Conservation (phyloP, 2,113 vertebrate genomes). For the Synchiropus splendidus region DNA sequence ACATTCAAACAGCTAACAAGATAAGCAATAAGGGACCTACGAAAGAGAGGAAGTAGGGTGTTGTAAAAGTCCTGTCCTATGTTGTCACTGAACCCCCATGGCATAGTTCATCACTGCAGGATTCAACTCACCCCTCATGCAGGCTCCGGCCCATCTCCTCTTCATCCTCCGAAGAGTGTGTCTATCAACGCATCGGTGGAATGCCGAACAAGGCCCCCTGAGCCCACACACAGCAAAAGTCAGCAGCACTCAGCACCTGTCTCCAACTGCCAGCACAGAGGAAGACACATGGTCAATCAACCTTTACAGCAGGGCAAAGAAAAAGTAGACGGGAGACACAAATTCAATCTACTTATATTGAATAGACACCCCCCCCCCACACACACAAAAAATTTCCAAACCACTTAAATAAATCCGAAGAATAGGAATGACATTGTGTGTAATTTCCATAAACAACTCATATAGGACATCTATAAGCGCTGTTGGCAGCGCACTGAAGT, state of each 20-base stretch:
- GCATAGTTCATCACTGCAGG: conserved; percentile 7
- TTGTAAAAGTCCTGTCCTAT: conserved; percentile 1
- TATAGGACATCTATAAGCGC: too few species aligned
- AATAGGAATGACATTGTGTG: too few species aligned
- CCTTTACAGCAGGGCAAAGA: conserved; percentile 36
- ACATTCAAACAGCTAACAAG: conserved; percentile 33
- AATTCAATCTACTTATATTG: too few species aligned
- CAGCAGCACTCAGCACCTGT: conserved; percentile 66
- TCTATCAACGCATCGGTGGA: conserved; percentile 52
- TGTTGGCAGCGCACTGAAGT: too few species aligned
- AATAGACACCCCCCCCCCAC: too few species aligned
- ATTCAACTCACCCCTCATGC: conserved; percentile 32
- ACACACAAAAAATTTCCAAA: too few species aligned
- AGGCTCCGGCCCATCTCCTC: conserved; percentile 12
- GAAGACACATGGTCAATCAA: conserved; percentile 49
- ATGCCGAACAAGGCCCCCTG: conserved; percentile 46
- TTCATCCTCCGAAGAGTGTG: conserved; percentile 19
- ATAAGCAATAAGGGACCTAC: conserved; percentile 43
- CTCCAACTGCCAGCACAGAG: conserved; percentile 37
- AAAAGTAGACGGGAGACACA: conserved; percentile 12
- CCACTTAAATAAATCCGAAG: too few species aligned
- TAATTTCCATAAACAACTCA: too few species aligned
- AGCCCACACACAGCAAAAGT: conserved; percentile 17
- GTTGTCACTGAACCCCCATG: conserved; percentile 18
- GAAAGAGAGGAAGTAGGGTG: conserved; percentile 48